Base-by-base conservation (phyloP, 2,797 vertebrate genomes). In the Syndactyla subalaris region DNA sequence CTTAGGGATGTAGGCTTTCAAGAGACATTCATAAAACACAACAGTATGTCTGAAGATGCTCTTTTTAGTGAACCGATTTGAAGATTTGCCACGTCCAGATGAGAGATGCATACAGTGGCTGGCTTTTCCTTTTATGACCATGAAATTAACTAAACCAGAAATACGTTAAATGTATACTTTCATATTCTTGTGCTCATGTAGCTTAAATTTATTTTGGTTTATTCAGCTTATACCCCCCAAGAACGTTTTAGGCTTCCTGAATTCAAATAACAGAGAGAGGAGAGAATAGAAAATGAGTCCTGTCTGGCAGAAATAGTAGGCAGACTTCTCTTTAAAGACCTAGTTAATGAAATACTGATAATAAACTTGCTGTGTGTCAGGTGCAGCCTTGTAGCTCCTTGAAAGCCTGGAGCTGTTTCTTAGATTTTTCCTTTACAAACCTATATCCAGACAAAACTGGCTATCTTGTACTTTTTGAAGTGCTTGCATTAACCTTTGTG, bases 261-360 rank as follows among this genome's bases (percentile, higher is more conserved):
- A 26, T 36, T 43, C 3, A 2, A 41, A 2, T 68, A 51, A 39
- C 34, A 14, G 26, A 49, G 17, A 29, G 45, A 67, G 30, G 17
- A 29, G 45, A 63, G 30, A 77, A 14, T 13, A 43, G 24, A 49
- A 86, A 68, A 62, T n/a, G 5, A 62, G 48, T 38, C 22, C 17
- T 30, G 6, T 55, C 51, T 6, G 8, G n/a, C 48, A 54, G 57
- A 72, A 80, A 66, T 57, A 20, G 43, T 55, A 34, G 63, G 55
- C 62, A 34, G 39, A 27, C 86, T 70, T 94, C 51, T 66, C 68
- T 88, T 87, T 89, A 89, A 92, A 59, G 88, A 46, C 45, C 79
- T 93, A 57, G 95, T 96, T 97, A 96, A 96, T 92, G 70, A 85
- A 81, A 85, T 59, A 89, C 92, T 79, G 63, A 82, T 92, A 71